Percentiles rank a stretch among this genome's conserved stretches.
These are phyloP conservation scores for Leucoraja erinaceus DNA, from an alignment of 2,113 vertebrate species.

Conservation along the genomic window DNA sequence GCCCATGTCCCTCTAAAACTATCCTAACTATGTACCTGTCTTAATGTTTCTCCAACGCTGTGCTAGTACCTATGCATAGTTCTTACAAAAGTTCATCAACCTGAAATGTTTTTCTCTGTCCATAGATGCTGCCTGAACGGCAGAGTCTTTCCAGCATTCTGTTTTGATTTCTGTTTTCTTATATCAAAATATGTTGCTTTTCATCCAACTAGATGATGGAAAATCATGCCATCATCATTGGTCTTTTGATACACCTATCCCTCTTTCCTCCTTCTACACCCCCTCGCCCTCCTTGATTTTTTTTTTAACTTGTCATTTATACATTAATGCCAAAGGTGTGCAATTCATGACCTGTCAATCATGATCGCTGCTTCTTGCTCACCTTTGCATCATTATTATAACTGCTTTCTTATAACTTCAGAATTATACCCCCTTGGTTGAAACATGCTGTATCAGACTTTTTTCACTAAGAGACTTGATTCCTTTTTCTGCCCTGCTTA, in stretches of 20 bases:
- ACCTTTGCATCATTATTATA: background rate
- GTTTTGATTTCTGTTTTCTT: no score
- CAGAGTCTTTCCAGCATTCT: no score
- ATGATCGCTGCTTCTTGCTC: background rate
- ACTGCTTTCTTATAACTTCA: background rate
- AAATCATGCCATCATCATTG: background rate
- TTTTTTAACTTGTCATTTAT: background rate
- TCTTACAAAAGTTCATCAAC: no score
- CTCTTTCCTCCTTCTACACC: background rate
- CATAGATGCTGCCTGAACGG: no score
- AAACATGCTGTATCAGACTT: background rate
- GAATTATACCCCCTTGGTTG: background rate
- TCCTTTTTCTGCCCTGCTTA: background rate
- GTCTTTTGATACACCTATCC: background rate
- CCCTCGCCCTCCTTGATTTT: background rate
- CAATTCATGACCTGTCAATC: background rate
- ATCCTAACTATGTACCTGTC: no score
- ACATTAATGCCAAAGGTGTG: background rate
- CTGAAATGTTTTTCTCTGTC: no score
- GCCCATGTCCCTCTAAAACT: no score
- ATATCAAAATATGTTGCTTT: no score
- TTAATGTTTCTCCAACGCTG: no score
- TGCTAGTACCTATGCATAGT: no score
- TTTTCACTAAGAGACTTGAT: background rate
- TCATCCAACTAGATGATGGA: background rate